These are phyloP conservation scores for Loxodonta africana DNA, from an alignment of 2,113 vertebrate genomes.

Conservation along the genomic window DNA sequence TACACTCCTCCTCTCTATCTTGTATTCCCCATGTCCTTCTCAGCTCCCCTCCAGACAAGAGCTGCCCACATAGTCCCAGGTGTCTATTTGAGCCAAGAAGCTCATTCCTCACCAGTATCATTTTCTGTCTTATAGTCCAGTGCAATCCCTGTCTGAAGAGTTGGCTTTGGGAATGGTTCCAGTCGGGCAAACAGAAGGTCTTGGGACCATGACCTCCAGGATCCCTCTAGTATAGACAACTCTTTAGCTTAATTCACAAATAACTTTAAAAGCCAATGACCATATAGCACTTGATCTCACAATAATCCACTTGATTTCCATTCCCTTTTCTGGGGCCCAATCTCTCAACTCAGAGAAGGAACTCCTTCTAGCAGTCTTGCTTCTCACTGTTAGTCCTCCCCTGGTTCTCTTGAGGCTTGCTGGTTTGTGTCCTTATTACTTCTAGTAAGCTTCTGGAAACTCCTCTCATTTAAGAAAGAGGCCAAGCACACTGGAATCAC, in stretches of 20 bases:
- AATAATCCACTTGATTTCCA: background rate
- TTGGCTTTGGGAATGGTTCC: no score
- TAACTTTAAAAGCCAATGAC: conserved; percentile 18
- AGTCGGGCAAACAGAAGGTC: no score
- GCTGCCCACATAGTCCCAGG: no score
- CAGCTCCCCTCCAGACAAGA: no score
- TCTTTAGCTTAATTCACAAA: background rate
- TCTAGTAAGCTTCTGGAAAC: background rate
- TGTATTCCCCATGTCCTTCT: no score
- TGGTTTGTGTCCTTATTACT: background rate
- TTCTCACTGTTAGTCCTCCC: background rate
- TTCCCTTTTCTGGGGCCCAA: background rate
- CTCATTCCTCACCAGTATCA: no score
- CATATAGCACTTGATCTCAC: background rate
- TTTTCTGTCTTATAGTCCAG: no score
- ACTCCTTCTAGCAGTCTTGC: background rate
- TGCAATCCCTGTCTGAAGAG: no score
- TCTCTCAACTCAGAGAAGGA: background rate
- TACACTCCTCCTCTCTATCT: no score
- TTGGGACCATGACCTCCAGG: no score
- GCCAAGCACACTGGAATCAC: background rate
- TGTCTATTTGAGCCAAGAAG: no score
- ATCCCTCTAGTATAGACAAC: background rate
- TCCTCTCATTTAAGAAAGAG: conserved; percentile 13
- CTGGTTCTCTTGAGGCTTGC: background rate